A percentile compares a stretch with the other conserved stretches of the same genome.
These are phyloP conservation scores for Spea hammondii DNA, from an alignment of 2,797 vertebrate species.

Conservation along the genomic window DNA sequence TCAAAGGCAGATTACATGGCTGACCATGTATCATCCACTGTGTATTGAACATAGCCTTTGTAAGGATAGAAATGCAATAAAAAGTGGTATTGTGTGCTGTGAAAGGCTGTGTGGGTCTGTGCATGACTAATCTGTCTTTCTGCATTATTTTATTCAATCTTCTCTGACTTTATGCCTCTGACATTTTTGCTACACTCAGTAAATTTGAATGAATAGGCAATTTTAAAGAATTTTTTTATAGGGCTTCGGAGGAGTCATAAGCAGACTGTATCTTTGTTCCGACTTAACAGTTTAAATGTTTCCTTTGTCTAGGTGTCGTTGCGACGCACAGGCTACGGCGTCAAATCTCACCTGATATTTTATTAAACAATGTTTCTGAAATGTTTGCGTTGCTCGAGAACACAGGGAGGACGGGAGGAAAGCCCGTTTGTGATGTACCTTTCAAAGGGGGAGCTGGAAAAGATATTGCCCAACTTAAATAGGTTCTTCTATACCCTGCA, in stretches of 20 bases:
- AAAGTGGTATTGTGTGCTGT: conserved; percentile 97
- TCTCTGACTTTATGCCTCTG: conserved; percentile 99
- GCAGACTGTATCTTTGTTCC: conserved; percentile 97
- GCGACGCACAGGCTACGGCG: conserved; percentile 66
- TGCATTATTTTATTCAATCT: conserved; percentile 99
- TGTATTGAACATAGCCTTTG: conserved; percentile 98
- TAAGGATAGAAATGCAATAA: conserved; percentile 97
- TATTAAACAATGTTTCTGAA: conserved; percentile 59
- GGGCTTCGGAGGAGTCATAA: conserved; percentile 88
- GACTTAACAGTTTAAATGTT: conserved; percentile 87
- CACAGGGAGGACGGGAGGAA: neutral
- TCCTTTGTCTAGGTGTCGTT: conserved; percentile 77
- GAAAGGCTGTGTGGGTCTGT: conserved; percentile 98
- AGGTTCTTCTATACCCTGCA: no score
- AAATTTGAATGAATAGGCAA: conserved; percentile 99
- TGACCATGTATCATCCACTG: conserved; percentile 98
- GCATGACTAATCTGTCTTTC: conserved; percentile 99
- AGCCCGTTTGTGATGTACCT: neutral
- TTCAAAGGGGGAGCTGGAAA: neutral
- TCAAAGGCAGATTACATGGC: conserved; percentile 99
- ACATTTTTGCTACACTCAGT: conserved; percentile 99
- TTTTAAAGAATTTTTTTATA: conserved; percentile 99
- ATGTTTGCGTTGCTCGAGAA: conserved; percentile 11
- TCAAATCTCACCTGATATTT: conserved; percentile 64
- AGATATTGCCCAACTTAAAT: neutral